Base-by-base conservation (phyloP, 2,888 invertebrate genomes). In the Orthosia cruda region DNA sequence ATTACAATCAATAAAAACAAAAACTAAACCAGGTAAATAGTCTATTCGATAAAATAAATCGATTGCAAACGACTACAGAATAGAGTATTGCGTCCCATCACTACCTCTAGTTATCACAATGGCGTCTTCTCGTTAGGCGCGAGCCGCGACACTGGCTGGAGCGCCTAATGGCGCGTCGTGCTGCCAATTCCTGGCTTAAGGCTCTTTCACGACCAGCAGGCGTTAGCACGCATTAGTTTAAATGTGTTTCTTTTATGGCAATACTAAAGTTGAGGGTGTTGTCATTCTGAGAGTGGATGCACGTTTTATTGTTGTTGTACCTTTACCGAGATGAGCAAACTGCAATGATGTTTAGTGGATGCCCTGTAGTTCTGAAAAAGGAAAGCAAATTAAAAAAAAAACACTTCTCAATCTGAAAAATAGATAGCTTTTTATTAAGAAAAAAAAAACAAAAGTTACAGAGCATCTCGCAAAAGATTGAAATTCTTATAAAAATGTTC, bases 131-230 rank as follows among this genome's bases (percentile, higher is more conserved):
- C 87, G 88, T 89, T 88, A 88, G 87, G 82, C 62, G 83, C 81
- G 87, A 88, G 87, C 81, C 62, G 83, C 81, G 87, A 88, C 87
- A 87, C 87, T 84, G 83, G 80, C 84, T 83, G 66, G 62, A 57
- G 67, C 67, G 69, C 74, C 85, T 89, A 89, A 89, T 89, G 87
- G 89, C 79, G 58, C 83, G 81, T 89, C 88, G 89, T 89, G 89
- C 77, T 84, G 83, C 83, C 89, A 87, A 87, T 88, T 84, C 58
- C 63, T 79, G 70, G 81, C 88, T 85, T 84, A 81, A 83, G 85
- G 80, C 86, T 80, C 83, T 87, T 86, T 88, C 88, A 85, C 87
- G 87, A 87, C 63, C 67, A 71, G 65, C 87, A 86, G 75, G 84
- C 85, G 84, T 80, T 75, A 71, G 77, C 80, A 85, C 82, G 83